phyloP scores from a whole-genome alignment of 2,888 invertebrate genomes.

The Syrista parreyssii region DNA sequence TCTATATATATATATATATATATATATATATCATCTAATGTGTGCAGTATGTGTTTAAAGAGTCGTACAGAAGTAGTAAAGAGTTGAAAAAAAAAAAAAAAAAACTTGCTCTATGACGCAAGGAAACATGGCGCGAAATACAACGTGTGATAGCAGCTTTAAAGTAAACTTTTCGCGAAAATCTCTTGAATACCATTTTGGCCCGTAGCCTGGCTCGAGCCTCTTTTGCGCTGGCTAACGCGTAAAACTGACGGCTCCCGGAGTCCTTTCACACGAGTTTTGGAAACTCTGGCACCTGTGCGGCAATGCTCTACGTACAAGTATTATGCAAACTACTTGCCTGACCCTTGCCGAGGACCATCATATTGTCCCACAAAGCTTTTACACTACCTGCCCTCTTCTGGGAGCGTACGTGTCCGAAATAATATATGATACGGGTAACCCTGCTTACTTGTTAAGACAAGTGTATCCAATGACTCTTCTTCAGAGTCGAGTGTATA shows the following conservation, averaged over 20 bases:
- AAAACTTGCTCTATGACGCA: background rate
- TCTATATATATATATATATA: background rate
- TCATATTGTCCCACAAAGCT: conserved; percentile 38
- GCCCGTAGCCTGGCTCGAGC: background rate
- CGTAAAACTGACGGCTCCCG: background rate
- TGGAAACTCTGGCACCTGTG: conserved; percentile 8
- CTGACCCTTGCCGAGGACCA: conserved; percentile 35
- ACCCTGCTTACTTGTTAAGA: background rate
- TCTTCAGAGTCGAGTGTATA: background rate
- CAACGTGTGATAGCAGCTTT: background rate
- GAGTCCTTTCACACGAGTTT: conserved; percentile 8
- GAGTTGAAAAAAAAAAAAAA: background rate
- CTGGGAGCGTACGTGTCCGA: conserved; percentile 8
- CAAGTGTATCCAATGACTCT: background rate
- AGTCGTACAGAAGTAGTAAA: background rate
- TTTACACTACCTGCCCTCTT: conserved; percentile 7
- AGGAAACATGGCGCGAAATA: background rate
- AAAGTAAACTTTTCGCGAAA: background rate
- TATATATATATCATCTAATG: background rate
- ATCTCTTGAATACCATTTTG: background rate
- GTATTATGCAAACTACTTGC: conserved; percentile 54
- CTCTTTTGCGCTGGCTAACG: background rate
- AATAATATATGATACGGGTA: conserved; percentile 13
- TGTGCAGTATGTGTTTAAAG: background rate
- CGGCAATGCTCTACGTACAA: conserved; percentile 26